These are phyloP conservation scores for Noctilio leporinus DNA, from an alignment of 2,113 vertebrate genomes.

Conservation along the genomic window DNA sequence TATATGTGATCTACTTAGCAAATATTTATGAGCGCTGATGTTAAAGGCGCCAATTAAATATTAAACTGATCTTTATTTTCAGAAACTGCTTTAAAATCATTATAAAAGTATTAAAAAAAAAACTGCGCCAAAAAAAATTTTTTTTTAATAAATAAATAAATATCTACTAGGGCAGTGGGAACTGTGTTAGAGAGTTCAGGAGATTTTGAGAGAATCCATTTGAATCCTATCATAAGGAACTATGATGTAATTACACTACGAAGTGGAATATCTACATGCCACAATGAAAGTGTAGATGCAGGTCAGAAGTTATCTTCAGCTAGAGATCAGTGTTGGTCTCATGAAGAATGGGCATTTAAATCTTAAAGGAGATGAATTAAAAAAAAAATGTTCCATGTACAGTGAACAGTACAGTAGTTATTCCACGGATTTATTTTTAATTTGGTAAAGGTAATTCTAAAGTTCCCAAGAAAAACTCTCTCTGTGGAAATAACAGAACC, in stretches of 20 bases:
- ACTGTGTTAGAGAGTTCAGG: neutral
- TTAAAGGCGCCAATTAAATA: neutral
- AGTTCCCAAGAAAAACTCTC: conserved; percentile 50
- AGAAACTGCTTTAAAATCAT: conserved; percentile 10
- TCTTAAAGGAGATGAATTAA: neutral
- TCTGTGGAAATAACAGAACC: conserved; percentile 42
- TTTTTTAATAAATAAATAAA: neutral
- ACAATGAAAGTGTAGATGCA: neutral
- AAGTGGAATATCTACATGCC: neutral
- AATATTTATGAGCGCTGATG: neutral
- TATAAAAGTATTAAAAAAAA: neutral
- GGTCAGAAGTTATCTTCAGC: neutral
- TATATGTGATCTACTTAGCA: neutral
- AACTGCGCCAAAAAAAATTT: neutral
- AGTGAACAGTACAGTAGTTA: neutral
- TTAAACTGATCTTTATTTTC: conserved; percentile 4
- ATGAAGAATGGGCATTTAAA: neutral
- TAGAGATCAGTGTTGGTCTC: neutral
- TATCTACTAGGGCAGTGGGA: too few species aligned
- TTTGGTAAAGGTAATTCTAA: conserved; percentile 16
- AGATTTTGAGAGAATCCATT: neutral
- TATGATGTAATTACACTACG: neutral
- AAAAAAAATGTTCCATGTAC: neutral
- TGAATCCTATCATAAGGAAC: neutral
- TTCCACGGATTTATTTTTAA: neutral